A percentile compares a stretch with the other conserved stretches of the same genome.
phyloP scores from a whole-genome alignment of 23 tunicate species.

The Ciona savignyi region DNA sequence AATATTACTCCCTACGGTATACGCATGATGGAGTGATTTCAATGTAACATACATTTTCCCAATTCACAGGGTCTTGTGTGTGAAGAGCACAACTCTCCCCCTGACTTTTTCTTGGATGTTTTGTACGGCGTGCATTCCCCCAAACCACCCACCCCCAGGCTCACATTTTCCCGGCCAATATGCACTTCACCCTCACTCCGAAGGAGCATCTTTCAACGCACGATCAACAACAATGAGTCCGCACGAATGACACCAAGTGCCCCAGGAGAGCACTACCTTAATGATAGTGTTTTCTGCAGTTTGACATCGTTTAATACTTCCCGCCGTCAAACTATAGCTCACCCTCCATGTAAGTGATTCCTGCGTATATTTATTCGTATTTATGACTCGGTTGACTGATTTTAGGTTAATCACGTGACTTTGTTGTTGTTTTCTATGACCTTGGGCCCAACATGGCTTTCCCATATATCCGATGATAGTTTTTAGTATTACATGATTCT shows the following conservation, averaged over 20 bases:
- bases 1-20: too few species aligned
- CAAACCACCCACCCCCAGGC: not conserved
- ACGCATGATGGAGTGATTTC: too few species aligned
- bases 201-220: not conserved
- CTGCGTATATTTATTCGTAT: too few species aligned
- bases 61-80: slow-evolving; percentile 7
- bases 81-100: slow-evolving; percentile 28
- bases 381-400: too few species aligned
- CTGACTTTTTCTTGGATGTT: slow-evolving; percentile 35
- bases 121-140: slow-evolving; percentile 10
- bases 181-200: not conserved
- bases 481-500: too few species aligned
- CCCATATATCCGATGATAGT: too few species aligned
- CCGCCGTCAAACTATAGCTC: too few species aligned
- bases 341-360: too few species aligned
- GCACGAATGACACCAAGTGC: not conserved
- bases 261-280: not conserved
- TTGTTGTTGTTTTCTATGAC: too few species aligned
- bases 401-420: too few species aligned
- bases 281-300: not conserved
- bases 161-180: not conserved
- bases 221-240: not conserved
- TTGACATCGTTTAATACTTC: too few species aligned
- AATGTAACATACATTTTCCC: not conserved
- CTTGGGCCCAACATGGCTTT: too few species aligned